phyloP scores from a whole-genome alignment of 2,797 vertebrate genomes.

The Myotis findleyi region DNA sequence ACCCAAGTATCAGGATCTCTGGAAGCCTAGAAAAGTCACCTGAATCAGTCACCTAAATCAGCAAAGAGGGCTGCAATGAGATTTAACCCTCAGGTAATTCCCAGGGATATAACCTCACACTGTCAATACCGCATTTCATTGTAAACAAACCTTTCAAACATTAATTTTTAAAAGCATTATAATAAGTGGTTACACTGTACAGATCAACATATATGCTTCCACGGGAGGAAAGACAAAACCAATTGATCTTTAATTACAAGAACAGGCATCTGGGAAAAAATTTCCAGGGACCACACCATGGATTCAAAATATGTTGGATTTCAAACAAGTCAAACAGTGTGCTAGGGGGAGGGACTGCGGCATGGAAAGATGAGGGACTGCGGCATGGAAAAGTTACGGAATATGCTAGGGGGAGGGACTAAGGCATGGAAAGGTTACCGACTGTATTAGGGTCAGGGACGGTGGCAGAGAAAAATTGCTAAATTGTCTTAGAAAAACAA shows the following conservation, averaged over 20 bases:
- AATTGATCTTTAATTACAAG: neutral
- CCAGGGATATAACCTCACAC: neutral
- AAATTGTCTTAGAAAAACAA: no score
- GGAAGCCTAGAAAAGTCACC: neutral
- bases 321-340: neutral
- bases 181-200: neutral
- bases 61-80: neutral
- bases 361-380: no score
- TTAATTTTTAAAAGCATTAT: constrained; percentile 35
- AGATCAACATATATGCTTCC: constrained; percentile 38
- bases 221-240: constrained; percentile 35
- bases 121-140: neutral
- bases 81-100: neutral
- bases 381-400: no score
- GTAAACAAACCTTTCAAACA: constrained; percentile 41
- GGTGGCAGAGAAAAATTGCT: no score
- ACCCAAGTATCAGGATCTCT: neutral
- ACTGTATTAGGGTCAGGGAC: no score
- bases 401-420: no score
- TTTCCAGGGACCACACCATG: neutral
- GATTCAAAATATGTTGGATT: neutral
- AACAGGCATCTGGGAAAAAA: neutral
- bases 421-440: no score
- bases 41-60: neutral
- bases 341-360: no score